Evolutionary conservation across 2,113 vertebrate species (phyloP).

Genomic region (Choloepus hoffmanni): DNA sequence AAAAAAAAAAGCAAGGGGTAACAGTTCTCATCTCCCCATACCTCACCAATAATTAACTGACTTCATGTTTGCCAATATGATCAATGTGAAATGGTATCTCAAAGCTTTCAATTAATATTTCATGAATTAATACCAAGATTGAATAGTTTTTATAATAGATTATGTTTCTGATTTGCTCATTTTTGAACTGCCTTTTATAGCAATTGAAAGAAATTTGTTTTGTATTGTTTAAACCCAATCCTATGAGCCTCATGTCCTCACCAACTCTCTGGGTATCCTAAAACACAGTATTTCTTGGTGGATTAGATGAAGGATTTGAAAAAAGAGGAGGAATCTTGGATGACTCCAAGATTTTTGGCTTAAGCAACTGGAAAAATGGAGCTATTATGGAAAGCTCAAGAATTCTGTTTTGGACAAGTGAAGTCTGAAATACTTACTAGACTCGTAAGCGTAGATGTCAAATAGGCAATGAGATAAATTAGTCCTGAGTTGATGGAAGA

Average conservation of each 20-base stretch:
- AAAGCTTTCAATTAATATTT: neutral
- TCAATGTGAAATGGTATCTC: neutral
- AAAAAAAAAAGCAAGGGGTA: neutral
- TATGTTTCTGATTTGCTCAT: neutral
- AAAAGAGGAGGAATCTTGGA: too few species aligned
- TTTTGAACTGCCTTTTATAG: neutral
- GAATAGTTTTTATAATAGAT: neutral
- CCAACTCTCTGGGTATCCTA: neutral
- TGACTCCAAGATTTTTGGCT: neutral
- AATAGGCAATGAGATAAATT: neutral
- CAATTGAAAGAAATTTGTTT: neutral
- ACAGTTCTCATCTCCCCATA: neutral
- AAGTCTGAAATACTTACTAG: neutral
- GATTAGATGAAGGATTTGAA: neutral
- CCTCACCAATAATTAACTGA: neutral
- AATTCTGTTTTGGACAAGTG: neutral
- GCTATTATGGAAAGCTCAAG: neutral
- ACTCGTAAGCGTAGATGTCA: neutral
- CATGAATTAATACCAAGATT: neutral
- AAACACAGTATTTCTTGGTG: neutral
- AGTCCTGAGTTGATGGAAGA: neutral
- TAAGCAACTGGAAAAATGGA: neutral
- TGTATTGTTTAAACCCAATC: neutral
- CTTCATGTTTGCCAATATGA: neutral
- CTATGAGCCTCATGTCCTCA: neutral